phyloP scores from a whole-genome alignment of 2,797 vertebrate genomes.

The Numenius phaeopus region DNA sequence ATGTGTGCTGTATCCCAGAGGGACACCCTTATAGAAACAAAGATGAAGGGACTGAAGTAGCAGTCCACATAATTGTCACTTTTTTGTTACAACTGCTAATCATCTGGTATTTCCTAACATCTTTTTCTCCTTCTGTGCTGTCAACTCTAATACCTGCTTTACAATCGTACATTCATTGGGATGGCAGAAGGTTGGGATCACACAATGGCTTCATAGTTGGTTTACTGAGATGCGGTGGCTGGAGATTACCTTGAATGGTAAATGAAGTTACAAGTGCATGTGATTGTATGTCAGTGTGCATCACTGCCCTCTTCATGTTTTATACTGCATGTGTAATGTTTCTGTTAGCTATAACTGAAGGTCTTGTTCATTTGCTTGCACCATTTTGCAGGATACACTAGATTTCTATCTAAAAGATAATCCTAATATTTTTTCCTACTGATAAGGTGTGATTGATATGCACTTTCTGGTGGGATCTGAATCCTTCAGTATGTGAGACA shows the following conservation, averaged over 20 bases:
- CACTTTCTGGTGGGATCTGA: background rate
- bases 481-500: background rate
- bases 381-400: background rate
- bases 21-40: background rate
- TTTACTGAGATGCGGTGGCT: background rate
- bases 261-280: background rate
- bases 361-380: background rate
- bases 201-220: background rate
- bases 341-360: background rate
- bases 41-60: background rate
- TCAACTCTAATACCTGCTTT: background rate
- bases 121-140: background rate
- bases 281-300: background rate
- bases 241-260: background rate
- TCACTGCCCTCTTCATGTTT: background rate
- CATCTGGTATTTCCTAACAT: background rate
- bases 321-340: accelerated
- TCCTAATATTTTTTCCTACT: background rate
- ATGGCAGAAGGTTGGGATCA: background rate
- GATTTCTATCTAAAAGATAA: background rate
- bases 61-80: accelerated
- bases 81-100: background rate
- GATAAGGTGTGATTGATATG: background rate
- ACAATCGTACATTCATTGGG: background rate
- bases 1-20: background rate